Base-by-base conservation (phyloP, 2,113 vertebrate species). In the Sakesphorus luctuosus region DNA sequence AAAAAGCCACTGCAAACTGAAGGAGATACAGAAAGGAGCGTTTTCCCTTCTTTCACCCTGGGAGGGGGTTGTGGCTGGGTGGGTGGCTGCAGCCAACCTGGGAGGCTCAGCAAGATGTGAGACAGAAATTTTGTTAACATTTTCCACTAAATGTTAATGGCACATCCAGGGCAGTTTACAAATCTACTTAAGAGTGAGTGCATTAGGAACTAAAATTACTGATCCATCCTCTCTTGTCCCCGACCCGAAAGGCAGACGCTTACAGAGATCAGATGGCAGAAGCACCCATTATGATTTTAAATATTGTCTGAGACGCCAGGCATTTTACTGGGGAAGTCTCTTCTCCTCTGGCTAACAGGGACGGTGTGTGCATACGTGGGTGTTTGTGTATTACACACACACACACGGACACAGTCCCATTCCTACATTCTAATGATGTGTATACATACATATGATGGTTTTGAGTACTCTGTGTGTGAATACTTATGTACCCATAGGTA, bases 161-260 rank as follows among this genome's bases (percentile, higher is more conserved):
- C 91, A 95, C 94, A 97, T 97, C 90, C 91, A 97, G 93, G 94
- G 88, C 96, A 95, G 97, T 98, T 98, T 98, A 95, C 97, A 98
- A 97, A 98, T 98, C 96, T 97, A 94, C 89, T 97, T 98, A 98
- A 95, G 96, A 97, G 92, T 74, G 94, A 97, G 96, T 97, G 89
- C 95, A 96, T 98, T 97, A 97, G 96, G 97, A 98, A 98, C 97
- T 97, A 97, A 97, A 97, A 97, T 98, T 96, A 97, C 96, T 95
- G 86, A 96, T 95, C 93, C 73, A 40, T 97, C 97, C 95, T 98
- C 96, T 95, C 89, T 85, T 59, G 90, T 95, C 81, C 95, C 96
- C 93, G 49, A 94, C 92, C 96, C 92, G 91, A 95, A 97, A 98
- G 95, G 96, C 96, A 97, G 96, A 86, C 6, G 17, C 84, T 97